Percentiles rank a stretch among this genome's conserved stretches.
These are phyloP conservation scores for Ganaspis sp. DNA, from an alignment of 1,140 invertebrate genomes.

Conservation along the genomic window DNA sequence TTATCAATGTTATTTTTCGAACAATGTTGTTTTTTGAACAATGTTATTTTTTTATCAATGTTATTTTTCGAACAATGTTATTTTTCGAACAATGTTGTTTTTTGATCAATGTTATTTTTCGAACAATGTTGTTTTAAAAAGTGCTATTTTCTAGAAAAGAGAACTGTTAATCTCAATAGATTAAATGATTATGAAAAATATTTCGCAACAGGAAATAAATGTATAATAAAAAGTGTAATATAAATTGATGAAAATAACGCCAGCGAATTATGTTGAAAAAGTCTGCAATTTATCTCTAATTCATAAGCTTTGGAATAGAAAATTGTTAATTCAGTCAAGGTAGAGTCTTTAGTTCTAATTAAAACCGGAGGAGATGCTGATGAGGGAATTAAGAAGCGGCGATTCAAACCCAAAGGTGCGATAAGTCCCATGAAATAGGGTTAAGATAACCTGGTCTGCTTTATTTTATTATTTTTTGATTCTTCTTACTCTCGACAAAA, in stretches of 20 bases:
- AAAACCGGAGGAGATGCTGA: slow-evolving; percentile 43
- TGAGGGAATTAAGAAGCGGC: slow-evolving; percentile 48
- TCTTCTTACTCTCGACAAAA: not conserved
- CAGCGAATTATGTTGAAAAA: not conserved
- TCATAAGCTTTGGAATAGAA: not conserved
- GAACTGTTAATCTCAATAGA: too few species aligned
- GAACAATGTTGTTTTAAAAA: too few species aligned
- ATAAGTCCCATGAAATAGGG: slow-evolving; percentile 33
- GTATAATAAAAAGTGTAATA: too few species aligned
- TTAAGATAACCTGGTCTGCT: slow-evolving; percentile 23
- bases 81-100: too few species aligned
- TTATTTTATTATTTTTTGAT: slow-evolving; percentile 1
- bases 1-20: too few species aligned
- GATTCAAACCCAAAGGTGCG: slow-evolving; percentile 40
- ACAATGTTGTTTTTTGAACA: too few species aligned
- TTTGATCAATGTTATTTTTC: too few species aligned
- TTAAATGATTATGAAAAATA: too few species aligned
- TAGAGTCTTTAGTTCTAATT: slow-evolving; percentile 44
- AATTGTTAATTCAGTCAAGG: slow-evolving; percentile 15
- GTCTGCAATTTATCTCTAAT: not conserved
- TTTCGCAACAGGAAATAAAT: too few species aligned
- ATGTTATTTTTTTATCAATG: too few species aligned
- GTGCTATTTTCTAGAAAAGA: too few species aligned
- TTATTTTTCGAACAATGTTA: too few species aligned
- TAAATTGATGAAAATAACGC: not conserved